Conservation (phyloP, 2,113 vertebrate species). For the Paramormyrops kingsleyae region DNA sequence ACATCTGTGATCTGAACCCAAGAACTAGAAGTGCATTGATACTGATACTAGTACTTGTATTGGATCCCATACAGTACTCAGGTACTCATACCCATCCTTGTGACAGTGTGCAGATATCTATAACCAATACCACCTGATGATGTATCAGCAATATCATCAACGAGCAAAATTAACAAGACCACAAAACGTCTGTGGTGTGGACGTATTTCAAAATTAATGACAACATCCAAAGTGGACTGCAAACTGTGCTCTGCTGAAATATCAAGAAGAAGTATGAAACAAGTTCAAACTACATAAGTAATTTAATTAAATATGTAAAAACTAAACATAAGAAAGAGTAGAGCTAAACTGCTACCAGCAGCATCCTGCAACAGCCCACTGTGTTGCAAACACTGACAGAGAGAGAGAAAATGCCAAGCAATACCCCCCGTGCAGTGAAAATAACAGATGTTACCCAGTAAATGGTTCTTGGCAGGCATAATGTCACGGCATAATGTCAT, state of each 20-base stretch:
- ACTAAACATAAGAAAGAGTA: not conserved
- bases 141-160: not conserved
- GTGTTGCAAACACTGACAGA: not conserved
- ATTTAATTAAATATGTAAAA: not conserved
- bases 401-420: not conserved
- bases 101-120: not conserved
- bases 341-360: not conserved
- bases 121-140: not conserved
- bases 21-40: not conserved
- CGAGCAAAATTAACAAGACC: not conserved
- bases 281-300: not conserved
- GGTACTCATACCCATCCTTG: not conserved
- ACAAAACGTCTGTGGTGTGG: not conserved
- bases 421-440: not conserved
- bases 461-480: not conserved
- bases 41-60: not conserved
- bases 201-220: not conserved
- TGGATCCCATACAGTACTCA: not conserved
- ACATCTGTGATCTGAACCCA: not conserved
- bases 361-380: not conserved
- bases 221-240: not conserved
- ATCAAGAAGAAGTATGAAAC: not conserved
- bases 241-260: not conserved
- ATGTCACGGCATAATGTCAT: not conserved
- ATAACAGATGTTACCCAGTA: not conserved